Conservation (phyloP, 2,797 vertebrate genomes). For the Gallinago stenura region DNA sequence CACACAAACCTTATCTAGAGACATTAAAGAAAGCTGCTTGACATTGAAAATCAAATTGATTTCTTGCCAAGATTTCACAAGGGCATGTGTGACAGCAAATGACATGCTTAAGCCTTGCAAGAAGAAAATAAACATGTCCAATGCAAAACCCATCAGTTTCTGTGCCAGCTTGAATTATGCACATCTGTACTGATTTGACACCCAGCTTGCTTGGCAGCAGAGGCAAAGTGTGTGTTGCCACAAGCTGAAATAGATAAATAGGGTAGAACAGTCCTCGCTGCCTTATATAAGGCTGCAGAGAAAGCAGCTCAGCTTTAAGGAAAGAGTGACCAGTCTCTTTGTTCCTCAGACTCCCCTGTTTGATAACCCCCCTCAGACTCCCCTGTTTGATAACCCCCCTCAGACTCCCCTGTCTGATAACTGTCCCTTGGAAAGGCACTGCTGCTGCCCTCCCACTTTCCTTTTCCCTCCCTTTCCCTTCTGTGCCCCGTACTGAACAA, state of each 20-base stretch:
- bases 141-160: slow-evolving; percentile 75
- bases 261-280: neutral
- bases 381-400: too few species aligned
- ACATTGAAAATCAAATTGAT: slow-evolving; percentile 79
- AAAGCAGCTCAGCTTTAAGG: neutral
- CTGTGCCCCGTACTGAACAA: neutral
- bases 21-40: slow-evolving; percentile 75
- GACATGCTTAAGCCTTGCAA: slow-evolving; percentile 77
- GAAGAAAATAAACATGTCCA: slow-evolving; percentile 79
- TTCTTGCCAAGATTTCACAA: slow-evolving; percentile 82
- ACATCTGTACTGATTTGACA: slow-evolving; percentile 75
- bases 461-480: neutral
- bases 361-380: too few species aligned
- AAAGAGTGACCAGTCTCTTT: neutral
- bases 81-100: slow-evolving; percentile 77
- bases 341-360: neutral
- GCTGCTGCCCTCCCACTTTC: neutral
- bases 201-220: slow-evolving; percentile 56
- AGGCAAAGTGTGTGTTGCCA: slow-evolving; percentile 30
- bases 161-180: slow-evolving; percentile 77
- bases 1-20: slow-evolving; percentile 69
- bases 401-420: too few species aligned
- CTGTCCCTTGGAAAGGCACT: neutral
- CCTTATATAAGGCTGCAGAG: neutral
- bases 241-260: slow-evolving; percentile 62